Evolutionary conservation across 1,140 invertebrate species (phyloP).

Genomic region (Drosophila punjabiensis): DNA sequence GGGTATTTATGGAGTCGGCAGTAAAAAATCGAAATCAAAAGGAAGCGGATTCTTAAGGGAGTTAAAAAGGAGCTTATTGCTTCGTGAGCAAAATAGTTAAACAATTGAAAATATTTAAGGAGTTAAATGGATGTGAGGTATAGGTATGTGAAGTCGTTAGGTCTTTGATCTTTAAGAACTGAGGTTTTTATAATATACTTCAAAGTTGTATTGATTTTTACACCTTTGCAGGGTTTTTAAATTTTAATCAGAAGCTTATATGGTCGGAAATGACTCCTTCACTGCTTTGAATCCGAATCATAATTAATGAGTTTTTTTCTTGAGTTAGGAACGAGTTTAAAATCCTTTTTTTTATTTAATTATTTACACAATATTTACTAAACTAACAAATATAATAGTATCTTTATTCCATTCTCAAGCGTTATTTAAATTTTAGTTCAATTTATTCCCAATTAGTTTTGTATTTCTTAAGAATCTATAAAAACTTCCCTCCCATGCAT

Average conservation of each 20-base stretch:
- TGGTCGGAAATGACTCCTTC: too few relatives aligned
- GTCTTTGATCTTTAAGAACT: neutral
- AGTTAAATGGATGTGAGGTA: neutral
- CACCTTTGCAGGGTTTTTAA: too few relatives aligned
- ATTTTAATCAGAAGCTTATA: too few relatives aligned
- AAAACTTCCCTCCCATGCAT: slow-evolving; percentile 13
- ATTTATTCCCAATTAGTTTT: neutral
- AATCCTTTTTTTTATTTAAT: too few relatives aligned
- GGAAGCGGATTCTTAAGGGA: slow-evolving; percentile 15
- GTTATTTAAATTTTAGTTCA: neutral
- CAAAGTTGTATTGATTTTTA: too few relatives aligned
- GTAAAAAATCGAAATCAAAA: slow-evolving; percentile 7
- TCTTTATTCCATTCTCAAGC: neutral
- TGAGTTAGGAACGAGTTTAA: too few relatives aligned
- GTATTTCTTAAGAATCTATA: neutral
- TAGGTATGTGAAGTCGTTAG: neutral
- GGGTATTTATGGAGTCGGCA: slow-evolving; percentile 23
- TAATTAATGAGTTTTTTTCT: too few relatives aligned
- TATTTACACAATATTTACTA: too few relatives aligned
- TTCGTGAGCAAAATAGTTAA: neutral
- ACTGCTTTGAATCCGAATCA: too few relatives aligned
- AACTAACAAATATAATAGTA: neutral
- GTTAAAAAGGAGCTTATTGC: neutral
- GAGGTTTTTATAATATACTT: neutral
- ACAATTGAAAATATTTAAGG: neutral